Evolutionary conservation across 2,113 vertebrate species (phyloP), one percentile per base, ranked within the genome.

Genomic region (Cisticola juncidis): DNA sequence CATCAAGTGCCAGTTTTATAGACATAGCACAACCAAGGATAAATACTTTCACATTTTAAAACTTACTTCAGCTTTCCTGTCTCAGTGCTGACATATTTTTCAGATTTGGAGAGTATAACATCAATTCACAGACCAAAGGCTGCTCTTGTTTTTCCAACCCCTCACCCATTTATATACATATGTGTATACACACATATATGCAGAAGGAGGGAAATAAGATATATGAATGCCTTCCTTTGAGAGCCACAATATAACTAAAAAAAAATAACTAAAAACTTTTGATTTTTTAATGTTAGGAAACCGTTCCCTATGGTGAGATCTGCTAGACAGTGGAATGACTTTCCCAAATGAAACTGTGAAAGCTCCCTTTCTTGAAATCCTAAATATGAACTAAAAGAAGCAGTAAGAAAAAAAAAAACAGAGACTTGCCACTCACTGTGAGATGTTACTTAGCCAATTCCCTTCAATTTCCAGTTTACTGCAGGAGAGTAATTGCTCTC

Each of bases 191-290:
- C 18, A 74, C 3, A 69, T 11, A 56, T 7, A 66, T 18, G 35
- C 44, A 90, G 69, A 66, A 72, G 54, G 45, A 10, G 9, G 26
- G 20, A 0, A 1, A 6, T 29, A 18, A 35, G 29, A 71, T 45
- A 19, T 1, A 78, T 50, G 14, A 90, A 92, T 21, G 16, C 54
- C 60, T 94, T 94, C 68, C 73, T 82, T 57, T 81, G 71, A 88
- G 51, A 95, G 68, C 12, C 71, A 88, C 71, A 93, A 84, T 25
- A 78, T 68, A 92, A 83, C 56, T 17, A 45, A 92, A 50, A 81
- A 60, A 66, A 84, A 28, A 78, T 68, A 92, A 83, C 56, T 17
- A 45, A 92, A 50, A 81, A 60, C 28, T 74, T 74, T 3, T 80
- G 33, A 47, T 80, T 78, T 85, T 88, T 89, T 66, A 65, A 26